These are phyloP conservation scores for Strigamia transsilvanica DNA, from an alignment of 2,888 invertebrate genomes.

Conservation along the genomic window DNA sequence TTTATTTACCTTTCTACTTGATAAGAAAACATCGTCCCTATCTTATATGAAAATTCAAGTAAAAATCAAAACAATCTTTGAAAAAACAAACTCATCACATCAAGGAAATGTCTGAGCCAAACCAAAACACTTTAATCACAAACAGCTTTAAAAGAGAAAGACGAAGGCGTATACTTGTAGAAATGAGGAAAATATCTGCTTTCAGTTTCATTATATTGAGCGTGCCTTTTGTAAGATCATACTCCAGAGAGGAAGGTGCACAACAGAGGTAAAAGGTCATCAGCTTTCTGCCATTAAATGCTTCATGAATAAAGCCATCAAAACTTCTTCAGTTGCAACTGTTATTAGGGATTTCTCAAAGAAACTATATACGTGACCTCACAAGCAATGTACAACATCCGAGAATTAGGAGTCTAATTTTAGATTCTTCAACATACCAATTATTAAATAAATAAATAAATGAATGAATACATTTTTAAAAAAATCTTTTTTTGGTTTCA, in stretches of 20 bases:
- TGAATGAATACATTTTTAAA: too few species aligned
- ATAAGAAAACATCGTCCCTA: not conserved
- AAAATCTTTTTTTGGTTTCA: not conserved
- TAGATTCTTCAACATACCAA: not conserved
- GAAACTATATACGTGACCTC: not conserved
- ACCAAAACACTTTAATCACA: not conserved
- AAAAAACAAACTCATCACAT: not conserved
- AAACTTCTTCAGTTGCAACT: not conserved
- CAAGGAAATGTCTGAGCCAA: not conserved
- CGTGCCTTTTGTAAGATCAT: constrained; percentile 7
- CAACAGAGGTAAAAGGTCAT: not conserved
- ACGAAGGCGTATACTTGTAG: not conserved
- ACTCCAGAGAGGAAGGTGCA: not conserved
- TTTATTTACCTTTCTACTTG: not conserved
- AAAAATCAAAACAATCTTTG: not conserved
- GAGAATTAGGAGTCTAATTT: not conserved
- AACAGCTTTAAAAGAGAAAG: not conserved
- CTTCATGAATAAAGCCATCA: constrained; percentile 15
- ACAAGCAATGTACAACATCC: not conserved
- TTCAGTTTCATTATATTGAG: constrained; percentile 16
- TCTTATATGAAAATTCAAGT: not conserved
- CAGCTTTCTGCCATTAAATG: constrained; percentile 3
- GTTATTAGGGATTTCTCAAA: constrained; percentile 7
- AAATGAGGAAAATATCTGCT: not conserved
- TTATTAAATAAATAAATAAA: not conserved